Evolutionary conservation across 2,888 invertebrate species (phyloP).

Genomic region (Dichetophora obliterata): DNA sequence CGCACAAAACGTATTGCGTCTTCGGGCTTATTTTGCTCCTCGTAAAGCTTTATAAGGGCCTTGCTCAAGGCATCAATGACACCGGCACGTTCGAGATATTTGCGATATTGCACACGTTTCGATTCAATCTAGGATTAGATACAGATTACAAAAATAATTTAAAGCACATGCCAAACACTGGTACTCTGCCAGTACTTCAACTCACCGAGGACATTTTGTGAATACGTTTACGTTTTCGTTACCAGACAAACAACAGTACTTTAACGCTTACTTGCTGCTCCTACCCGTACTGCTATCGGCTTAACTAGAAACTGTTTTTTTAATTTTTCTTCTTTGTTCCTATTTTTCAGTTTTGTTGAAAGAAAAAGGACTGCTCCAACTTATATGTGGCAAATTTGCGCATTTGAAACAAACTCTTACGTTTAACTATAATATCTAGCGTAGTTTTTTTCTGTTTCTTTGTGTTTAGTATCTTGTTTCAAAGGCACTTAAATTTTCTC

Average conservation of each 20-base stretch:
- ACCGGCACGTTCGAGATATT: constrained; percentile 68
- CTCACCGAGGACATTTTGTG: constrained; percentile 65
- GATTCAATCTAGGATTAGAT: constrained; percentile 62
- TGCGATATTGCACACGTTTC: constrained; percentile 69
- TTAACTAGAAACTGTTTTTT: neutral
- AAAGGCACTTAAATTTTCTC: constrained; percentile 31
- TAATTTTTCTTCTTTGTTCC: neutral
- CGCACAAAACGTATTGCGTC: constrained; percentile 69
- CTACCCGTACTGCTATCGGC: too few relatives aligned
- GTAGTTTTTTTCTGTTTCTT: neutral
- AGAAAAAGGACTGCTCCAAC: constrained; percentile 44
- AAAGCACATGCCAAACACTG: too few relatives aligned
- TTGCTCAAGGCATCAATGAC: constrained; percentile 68
- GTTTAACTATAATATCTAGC: constrained; percentile 41
- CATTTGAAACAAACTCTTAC: constrained; percentile 55
- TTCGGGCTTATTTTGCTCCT: constrained; percentile 68
- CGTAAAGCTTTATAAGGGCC: constrained; percentile 68
- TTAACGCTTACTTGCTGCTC: too few relatives aligned
- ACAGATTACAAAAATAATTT: neutral
- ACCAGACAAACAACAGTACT: neutral
- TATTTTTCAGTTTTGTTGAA: neutral
- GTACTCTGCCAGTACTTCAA: constrained; percentile 13
- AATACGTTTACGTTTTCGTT: neutral
- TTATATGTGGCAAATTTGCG: constrained; percentile 44
- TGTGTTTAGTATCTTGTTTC: neutral